Conservation (phyloP, 2,888 invertebrate genomes). For the Scaptomyza tumidula region DNA sequence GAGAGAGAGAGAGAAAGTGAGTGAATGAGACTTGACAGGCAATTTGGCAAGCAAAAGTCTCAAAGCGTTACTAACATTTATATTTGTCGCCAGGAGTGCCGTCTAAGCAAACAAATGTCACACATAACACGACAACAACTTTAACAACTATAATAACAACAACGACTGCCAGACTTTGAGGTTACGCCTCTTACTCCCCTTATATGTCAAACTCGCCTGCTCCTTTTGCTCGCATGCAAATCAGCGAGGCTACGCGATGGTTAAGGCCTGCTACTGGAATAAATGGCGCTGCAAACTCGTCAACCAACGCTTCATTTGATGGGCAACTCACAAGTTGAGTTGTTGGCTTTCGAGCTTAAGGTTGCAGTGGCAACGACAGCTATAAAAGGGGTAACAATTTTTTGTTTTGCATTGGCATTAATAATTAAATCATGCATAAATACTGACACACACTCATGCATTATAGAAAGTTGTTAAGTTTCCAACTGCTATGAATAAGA, state of each 20-base stretch:
- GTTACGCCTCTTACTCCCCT: slow-evolving; percentile 31
- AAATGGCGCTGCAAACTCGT: slow-evolving; percentile 53
- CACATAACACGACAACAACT: slow-evolving; percentile 58
- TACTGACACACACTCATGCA: slow-evolving; percentile 13
- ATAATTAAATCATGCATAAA: slow-evolving; percentile 46
- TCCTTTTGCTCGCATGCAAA: slow-evolving; percentile 61
- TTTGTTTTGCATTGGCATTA: slow-evolving; percentile 17
- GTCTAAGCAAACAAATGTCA: slow-evolving; percentile 73
- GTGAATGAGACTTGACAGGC: slow-evolving; percentile 65
- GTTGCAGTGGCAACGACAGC: slow-evolving; percentile 7
- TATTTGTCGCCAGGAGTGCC: slow-evolving; percentile 73
- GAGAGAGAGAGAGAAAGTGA: slow-evolving; percentile 38
- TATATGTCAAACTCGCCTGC: slow-evolving; percentile 2
- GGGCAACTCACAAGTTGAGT: slow-evolving; percentile 48
- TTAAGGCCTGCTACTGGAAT: slow-evolving; percentile 46
- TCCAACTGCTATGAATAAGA: not conserved
- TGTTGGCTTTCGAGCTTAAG: not conserved
- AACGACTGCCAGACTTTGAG: slow-evolving; percentile 63
- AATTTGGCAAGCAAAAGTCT: slow-evolving; percentile 71
- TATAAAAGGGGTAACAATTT: slow-evolving; percentile 34
- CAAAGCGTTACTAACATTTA: slow-evolving; percentile 76
- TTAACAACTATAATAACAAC: slow-evolving; percentile 31
- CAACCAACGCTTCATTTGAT: slow-evolving; percentile 68
- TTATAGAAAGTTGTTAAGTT: slow-evolving; percentile 7
- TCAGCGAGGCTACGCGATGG: slow-evolving; percentile 61